Percentiles rank a stretch among this genome's conserved stretches.
phyloP scores from a whole-genome alignment of 2,888 invertebrate genomes.

The Dione juno region DNA sequence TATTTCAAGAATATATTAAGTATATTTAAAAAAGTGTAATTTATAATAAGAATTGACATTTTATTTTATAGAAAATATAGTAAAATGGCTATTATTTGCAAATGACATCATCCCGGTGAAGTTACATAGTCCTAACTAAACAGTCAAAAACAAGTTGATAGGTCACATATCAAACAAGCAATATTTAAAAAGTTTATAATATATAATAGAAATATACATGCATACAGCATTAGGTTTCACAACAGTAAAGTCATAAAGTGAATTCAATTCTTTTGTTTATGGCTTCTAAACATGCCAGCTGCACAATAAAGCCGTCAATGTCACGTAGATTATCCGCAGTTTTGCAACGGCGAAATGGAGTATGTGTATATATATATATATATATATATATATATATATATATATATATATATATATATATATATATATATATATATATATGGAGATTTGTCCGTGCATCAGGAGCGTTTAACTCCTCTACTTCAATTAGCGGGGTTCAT shows the following conservation, averaged over 20 bases:
- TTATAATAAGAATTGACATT: too few species aligned
- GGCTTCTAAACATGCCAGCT: constrained; percentile 19
- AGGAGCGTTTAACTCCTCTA: too few species aligned
- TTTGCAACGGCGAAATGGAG: background rate
- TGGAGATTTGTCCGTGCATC: too few species aligned
- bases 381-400: too few species aligned
- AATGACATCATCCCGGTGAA: too few species aligned
- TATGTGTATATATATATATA: too few species aligned
- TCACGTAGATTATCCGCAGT: background rate
- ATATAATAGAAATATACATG: constrained; percentile 2
- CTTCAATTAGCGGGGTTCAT: too few species aligned
- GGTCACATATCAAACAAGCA: background rate
- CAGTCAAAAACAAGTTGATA: background rate
- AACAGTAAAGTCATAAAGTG: background rate
- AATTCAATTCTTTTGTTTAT: constrained; percentile 21
- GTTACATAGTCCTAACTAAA: too few species aligned
- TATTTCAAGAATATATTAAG: background rate
- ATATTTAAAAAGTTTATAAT: background rate
- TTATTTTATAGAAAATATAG: too few species aligned
- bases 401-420: too few species aligned
- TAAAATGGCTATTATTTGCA: too few species aligned
- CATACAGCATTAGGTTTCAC: constrained; percentile 8
- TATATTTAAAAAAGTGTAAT: background rate
- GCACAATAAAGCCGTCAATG: constrained; percentile 11
- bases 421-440: too few species aligned